A percentile compares a stretch with the other conserved stretches of the same genome.
These are phyloP conservation scores for Syngnathus typhle DNA, from an alignment of 2,113 vertebrate genomes.

Conservation along the genomic window DNA sequence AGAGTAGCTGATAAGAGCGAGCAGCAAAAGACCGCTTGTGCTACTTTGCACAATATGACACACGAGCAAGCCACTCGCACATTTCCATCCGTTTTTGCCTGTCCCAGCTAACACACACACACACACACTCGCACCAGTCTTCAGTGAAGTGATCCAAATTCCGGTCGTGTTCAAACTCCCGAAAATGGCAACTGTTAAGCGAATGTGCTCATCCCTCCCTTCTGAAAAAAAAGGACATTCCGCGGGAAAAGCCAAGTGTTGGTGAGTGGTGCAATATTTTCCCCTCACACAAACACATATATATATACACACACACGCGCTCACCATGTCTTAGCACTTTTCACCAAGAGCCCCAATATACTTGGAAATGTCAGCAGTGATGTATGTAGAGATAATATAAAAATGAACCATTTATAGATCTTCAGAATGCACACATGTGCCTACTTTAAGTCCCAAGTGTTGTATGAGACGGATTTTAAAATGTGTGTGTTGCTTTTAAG, in stretches of 20 bases:
- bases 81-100: background rate
- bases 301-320: slow-evolving; percentile 10
- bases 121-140: too few relatives aligned
- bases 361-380: background rate
- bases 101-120: too few relatives aligned
- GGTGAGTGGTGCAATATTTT: slow-evolving; percentile 55
- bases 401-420: slow-evolving; percentile 6
- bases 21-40: background rate
- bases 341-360: slow-evolving; percentile 29
- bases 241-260: background rate
- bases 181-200: background rate
- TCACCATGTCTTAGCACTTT: slow-evolving; percentile 55
- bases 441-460: slow-evolving; percentile 24
- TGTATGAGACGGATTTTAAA: slow-evolving; percentile 23
- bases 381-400: background rate
- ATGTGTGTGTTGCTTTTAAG: slow-evolving; percentile 24
- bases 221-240: background rate
- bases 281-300: too few relatives aligned
- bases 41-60: background rate
- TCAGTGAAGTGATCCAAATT: too few relatives aligned
- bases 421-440: slow-evolving; percentile 33
- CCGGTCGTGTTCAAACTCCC: background rate
- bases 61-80: background rate
- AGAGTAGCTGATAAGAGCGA: slow-evolving; percentile 20
- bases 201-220: background rate